Evolutionary conservation across 64 coral and sea anemone species (phyloP).

Genomic region (Porites australiensis): DNA sequence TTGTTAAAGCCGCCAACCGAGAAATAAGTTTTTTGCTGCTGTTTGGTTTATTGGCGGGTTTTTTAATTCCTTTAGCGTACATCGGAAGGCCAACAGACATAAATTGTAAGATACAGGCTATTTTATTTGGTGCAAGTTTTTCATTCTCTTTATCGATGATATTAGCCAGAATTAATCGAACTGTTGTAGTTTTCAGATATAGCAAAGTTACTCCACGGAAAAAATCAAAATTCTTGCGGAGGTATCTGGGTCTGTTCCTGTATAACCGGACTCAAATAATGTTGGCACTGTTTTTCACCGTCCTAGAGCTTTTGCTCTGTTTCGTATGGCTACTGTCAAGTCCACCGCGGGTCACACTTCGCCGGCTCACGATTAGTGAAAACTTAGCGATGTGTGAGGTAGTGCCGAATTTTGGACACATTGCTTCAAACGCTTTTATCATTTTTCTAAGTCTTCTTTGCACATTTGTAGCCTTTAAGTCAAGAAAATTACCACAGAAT

Average conservation of each 20-base stretch:
- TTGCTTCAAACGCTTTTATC: conserved; percentile 67
- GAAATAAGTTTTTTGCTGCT: conserved; percentile 69
- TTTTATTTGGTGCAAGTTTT: conserved; percentile 49
- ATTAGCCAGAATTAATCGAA: conserved; percentile 66
- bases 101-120: conserved; percentile 38
- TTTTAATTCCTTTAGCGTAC: conserved; percentile 57
- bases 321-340: conserved; percentile 48
- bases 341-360: conserved; percentile 38
- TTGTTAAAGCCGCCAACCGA: conserved; percentile 64
- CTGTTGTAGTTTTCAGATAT: conserved; percentile 58
- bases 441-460: conserved; percentile 85
- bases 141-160: conserved; percentile 42
- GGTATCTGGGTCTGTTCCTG: conserved; percentile 9
- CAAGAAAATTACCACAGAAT: conserved; percentile 83
- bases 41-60: conserved; percentile 40
- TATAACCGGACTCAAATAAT: conserved; percentile 45
- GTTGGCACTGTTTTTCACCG: conserved; percentile 43
- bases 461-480: conserved; percentile 80
- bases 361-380: background rate
- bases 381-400: conserved; percentile 12
- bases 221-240: conserved; percentile 11
- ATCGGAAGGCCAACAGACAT: conserved; percentile 52
- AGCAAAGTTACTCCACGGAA: background rate
- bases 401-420: background rate
- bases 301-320: conserved; percentile 50